A percentile compares a stretch with the other conserved stretches of the same genome.
These are phyloP conservation scores for Perognathus longimembris DNA, from an alignment of 2,113 vertebrate species.

Conservation along the genomic window DNA sequence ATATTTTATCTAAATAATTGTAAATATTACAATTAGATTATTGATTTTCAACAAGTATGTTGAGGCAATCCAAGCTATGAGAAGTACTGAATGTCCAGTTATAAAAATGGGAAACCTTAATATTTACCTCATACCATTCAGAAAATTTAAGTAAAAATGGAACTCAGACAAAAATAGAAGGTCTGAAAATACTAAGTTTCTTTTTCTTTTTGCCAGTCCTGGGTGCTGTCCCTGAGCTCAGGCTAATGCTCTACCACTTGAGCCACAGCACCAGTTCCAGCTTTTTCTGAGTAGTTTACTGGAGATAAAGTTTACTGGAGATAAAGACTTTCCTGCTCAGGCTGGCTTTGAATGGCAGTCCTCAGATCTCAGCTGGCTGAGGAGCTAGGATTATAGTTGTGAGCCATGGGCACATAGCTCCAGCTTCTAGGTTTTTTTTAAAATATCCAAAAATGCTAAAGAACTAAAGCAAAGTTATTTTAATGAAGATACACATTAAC, in stretches of 20 bases:
- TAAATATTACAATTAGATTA: not conserved
- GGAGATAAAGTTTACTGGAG: too few species aligned
- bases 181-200: conserved; percentile 13
- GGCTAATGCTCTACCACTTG: too few species aligned
- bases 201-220: not conserved
- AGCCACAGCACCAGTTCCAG: too few species aligned
- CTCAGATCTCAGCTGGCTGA: too few species aligned
- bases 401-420: too few species aligned
- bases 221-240: too few species aligned
- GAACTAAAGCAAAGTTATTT: conserved; percentile 15
- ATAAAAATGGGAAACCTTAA: conserved; percentile 15
- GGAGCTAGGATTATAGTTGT: too few species aligned
- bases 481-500: not conserved
- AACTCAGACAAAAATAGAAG: not conserved
- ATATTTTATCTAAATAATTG: not conserved
- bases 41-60: not conserved
- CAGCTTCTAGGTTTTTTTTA: not conserved
- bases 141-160: conserved; percentile 34
- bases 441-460: conserved; percentile 23
- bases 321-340: too few species aligned
- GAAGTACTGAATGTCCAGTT: not conserved
- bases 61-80: conserved; percentile 2
- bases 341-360: too few species aligned
- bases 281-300: too few species aligned
- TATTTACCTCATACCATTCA: not conserved